phyloP scores from a whole-genome alignment of 2,113 vertebrate species.

The Ondatra zibethicus region DNA sequence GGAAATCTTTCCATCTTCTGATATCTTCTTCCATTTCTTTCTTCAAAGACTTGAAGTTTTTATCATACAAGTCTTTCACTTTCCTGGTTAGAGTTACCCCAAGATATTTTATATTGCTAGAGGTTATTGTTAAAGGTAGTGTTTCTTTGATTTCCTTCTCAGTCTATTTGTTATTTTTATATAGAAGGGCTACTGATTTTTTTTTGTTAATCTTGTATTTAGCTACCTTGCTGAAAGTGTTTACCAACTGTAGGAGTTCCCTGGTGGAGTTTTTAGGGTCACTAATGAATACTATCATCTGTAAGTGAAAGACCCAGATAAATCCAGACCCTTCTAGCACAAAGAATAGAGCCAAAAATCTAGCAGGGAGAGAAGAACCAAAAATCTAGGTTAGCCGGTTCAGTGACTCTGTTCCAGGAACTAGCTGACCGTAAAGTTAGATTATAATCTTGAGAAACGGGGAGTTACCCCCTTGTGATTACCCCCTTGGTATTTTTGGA shows the following conservation, averaged over 20 bases:
- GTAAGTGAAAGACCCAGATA: too few species aligned
- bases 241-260: not conserved
- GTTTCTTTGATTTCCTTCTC: not conserved
- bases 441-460: too few species aligned
- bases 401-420: too few species aligned
- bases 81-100: not conserved
- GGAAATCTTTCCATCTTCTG: not conserved
- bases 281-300: not conserved
- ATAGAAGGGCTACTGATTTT: not conserved
- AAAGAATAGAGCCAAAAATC: too few species aligned
- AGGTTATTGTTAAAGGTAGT: not conserved
- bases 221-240: not conserved
- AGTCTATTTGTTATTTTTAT: not conserved
- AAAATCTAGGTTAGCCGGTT: too few species aligned
- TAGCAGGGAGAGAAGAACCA: too few species aligned
- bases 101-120: not conserved
- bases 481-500: too few species aligned
- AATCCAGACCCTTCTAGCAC: too few species aligned
- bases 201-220: not conserved
- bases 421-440: too few species aligned
- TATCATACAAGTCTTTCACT: not conserved
- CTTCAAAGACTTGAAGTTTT: not conserved
- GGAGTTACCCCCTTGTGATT: too few species aligned
- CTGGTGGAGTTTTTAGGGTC: not conserved
- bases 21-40: not conserved